Percentiles rank a stretch among this genome's conserved stretches.
Evolutionary conservation across 2,113 vertebrate genomes (phyloP).

Genomic region (Erythrocercus mccallii): DNA sequence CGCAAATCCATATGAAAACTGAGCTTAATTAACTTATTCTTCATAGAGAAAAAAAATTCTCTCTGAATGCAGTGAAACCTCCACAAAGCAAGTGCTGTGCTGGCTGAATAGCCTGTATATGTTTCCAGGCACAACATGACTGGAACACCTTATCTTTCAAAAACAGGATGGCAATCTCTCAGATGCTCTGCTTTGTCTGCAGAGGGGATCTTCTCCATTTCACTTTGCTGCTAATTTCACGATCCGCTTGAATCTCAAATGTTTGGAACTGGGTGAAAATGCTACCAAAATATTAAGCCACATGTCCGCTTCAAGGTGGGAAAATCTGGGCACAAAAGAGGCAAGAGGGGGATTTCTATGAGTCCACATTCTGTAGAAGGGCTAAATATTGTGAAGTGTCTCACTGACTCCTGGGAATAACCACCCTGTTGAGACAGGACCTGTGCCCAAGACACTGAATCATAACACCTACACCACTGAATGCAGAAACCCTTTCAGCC

Average conservation of each 20-base stretch:
- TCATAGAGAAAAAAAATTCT: background rate
- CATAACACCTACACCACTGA: background rate
- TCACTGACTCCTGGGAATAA: background rate
- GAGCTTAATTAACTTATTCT: background rate
- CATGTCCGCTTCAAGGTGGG: background rate
- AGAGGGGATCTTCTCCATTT: background rate
- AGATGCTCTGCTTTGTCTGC: background rate
- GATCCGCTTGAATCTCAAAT: background rate
- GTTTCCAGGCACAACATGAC: background rate
- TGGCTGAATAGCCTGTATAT: background rate
- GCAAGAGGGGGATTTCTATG: background rate
- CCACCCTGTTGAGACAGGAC: background rate
- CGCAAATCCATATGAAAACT: background rate
- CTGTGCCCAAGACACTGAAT: background rate
- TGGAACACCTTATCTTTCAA: background rate
- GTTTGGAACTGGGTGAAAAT: background rate
- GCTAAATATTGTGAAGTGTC: background rate
- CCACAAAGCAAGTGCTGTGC: background rate
- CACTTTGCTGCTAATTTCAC: rapidly evolving
- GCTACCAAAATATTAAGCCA: background rate
- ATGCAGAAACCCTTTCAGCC: background rate
- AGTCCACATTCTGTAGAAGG: background rate
- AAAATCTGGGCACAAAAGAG: background rate
- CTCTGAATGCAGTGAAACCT: background rate
- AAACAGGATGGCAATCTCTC: background rate